phyloP scores from a whole-genome alignment of 2,113 vertebrate genomes.

The Ciconia maguari region DNA sequence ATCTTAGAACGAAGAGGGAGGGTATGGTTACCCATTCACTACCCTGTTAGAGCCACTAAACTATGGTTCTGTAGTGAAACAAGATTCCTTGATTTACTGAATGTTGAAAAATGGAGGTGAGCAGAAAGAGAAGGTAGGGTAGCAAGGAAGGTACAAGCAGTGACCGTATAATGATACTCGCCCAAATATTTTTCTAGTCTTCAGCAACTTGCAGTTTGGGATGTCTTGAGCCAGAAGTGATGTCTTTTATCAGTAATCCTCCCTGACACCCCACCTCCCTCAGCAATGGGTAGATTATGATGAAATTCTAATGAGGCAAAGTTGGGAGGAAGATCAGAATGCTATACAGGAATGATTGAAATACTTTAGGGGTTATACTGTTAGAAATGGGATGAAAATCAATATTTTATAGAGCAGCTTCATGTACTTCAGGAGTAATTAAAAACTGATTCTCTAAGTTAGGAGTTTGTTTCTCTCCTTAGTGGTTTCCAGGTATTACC shows the following conservation, averaged over 20 bases:
- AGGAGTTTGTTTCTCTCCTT: not conserved
- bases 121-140: not conserved
- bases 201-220: not conserved
- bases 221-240: not conserved
- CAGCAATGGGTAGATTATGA: not conserved
- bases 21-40: not conserved
- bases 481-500: not conserved
- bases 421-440: not conserved
- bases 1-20: not conserved
- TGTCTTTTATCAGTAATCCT: not conserved
- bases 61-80: not conserved
- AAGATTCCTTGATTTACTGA: not conserved
- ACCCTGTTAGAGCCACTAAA: not conserved
- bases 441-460: not conserved
- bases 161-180: not conserved
- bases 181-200: not conserved
- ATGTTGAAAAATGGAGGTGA: not conserved
- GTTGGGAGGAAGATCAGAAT: not conserved
- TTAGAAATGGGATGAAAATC: not conserved
- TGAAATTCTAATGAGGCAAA: not conserved
- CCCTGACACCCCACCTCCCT: too few relatives aligned
- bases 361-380: not conserved
- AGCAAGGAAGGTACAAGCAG: not conserved
- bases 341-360: not conserved
- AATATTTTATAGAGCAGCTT: not conserved